Evolutionary conservation across 2,888 invertebrate genomes (phyloP), one percentile per base, ranked within the genome.

Genomic region (Melieria omissa): DNA sequence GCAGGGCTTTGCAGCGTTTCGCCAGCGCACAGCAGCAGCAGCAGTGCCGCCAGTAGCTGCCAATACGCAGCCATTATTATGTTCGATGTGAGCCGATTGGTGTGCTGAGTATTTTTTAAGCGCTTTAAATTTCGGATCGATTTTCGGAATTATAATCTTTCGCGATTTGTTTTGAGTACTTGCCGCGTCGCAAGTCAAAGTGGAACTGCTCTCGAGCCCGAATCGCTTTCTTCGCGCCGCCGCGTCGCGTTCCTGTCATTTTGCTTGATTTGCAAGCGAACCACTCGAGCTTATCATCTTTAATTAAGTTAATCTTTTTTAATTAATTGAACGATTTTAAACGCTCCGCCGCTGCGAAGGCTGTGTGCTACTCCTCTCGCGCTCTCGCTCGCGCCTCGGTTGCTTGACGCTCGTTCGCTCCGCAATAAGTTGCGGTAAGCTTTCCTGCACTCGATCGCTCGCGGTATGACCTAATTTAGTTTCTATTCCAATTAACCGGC

Each of bases 1-100:
- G 76, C 74, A 71, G 81, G 79, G 42, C 47, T 44, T 54, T 65
- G 71, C n/a, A 29, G 29, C 12, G 61, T 44, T 6, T 42, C 42
- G 4, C 42, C 8, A 8, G 55, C 6, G 57, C 63, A 42, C 0
- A 45, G 9, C 1, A 57, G n/a, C 6, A 69, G 14, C 14, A 47
- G 46, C 4, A 52, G 10, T 4, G 41, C 41, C 47, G 52, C 41
- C 14, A 62, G 29, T 6, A 46, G 55, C 42, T 60, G 10, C 1
- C 29, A 14, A 60, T 16, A 14, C 9, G 46, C 14, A 16, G 46
- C 29, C 69, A 69, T 68, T 54, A n/a, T 62, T 46, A 9, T 16
- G 0, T 5, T 7, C 16, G 14, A n/a, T 10, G 14, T 29, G 14
- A 14, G 29, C 14, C 8, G 9, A 14, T 5, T 16, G 8, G 1